Evolutionary conservation across 2,797 vertebrate species (phyloP), one percentile per base, ranked within the genome.

Genomic region (Meda fulgida): DNA sequence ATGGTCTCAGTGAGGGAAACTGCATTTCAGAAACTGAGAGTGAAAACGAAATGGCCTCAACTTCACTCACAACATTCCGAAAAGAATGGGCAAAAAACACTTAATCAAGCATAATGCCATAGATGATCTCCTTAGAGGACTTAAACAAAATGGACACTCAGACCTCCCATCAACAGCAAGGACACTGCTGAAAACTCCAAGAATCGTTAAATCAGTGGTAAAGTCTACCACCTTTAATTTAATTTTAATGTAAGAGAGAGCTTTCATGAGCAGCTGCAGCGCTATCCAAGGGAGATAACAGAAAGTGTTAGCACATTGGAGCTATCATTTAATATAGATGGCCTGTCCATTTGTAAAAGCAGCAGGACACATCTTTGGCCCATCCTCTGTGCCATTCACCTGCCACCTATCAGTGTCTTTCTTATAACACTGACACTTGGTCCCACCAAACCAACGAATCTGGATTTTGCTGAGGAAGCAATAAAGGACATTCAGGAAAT

Each of bases 331-430:
- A 34, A 66, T 66, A 34, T 66, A 66, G 65, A 36, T 67, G 18
- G 65, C 16, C 40, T 71, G 6, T 13, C 40, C 2, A n/a, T 71
- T 71, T 71, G 46, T 43, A 71, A 71, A 29, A 71, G n/a, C 69
- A 72, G 40, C n/a, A 72, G 23, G 23, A 26, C 23, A 46, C 23
- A 72, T 26, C 14, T 26, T 72, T 72, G 13, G 38, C n/a, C 69
- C n/a, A 72, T 72, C n/a, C 38, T 71, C 40, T 71, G 69, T 71
- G 69, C 40, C n/a, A 26, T 72, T 72, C 69, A 72, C 11, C 69
- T 72, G n/a, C n/a, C 69, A 72, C 69, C 69, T 2, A 29, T 26
- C 69, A 26, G 69, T 40, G 69, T 46, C 23, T 71, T 26, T 46
- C 69, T 23, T 43, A 11, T 43, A 13, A 71, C 69, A 43, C 38